Evolutionary conservation across 1,140 invertebrate genomes (phyloP), one percentile per base, ranked within the genome.

Genomic region (Rhizoglyphus robini): DNA sequence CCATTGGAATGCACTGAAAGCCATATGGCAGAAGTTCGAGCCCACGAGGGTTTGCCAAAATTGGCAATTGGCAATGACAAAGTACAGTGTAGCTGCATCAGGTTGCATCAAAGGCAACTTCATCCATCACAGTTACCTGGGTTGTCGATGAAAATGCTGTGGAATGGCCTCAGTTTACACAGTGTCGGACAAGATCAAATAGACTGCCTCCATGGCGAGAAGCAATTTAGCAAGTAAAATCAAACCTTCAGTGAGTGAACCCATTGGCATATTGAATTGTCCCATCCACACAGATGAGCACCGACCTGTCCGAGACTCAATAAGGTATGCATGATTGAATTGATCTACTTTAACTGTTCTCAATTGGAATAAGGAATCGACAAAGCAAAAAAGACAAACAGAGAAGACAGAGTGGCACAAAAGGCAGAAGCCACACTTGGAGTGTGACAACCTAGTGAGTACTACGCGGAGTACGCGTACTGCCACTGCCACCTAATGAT

Each of bases 161-260:
- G 15, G 23, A 46, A 23, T 46, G 41, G 15, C 23, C 41, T 15
- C 41, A 15, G 41, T 46, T 15, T 46, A 23, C 41, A 15, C 41
- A 15, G 41, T 46, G 51, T 25, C 51, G 51, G 20, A 15, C 41
- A 54, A 54, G 51, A 54, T 54, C 51, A 54, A 54, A 54, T 32
- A 25, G 51, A 18, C 36, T 18, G 36, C 36, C 36, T 18, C 36
- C 36, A 54, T 15, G 8, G 51, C 8, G 51, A 54, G 8, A 54
- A 32, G n/a, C 15, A 54, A 54, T 25, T 27, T 27, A 54, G 51
- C 51, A 54, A 54, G 8, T 27, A 5, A 54, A 54, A 54, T 54
- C 41, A n/a, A n/a, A n/a, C n/a, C n/a, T n/a, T n/a, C n/a, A n/a
- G n/a, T n/a, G n/a, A n/a, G n/a, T n/a, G n/a, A n/a, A n/a, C n/a